Base-by-base conservation (phyloP, 2,113 vertebrate species). In the Taxidea taxus region DNA sequence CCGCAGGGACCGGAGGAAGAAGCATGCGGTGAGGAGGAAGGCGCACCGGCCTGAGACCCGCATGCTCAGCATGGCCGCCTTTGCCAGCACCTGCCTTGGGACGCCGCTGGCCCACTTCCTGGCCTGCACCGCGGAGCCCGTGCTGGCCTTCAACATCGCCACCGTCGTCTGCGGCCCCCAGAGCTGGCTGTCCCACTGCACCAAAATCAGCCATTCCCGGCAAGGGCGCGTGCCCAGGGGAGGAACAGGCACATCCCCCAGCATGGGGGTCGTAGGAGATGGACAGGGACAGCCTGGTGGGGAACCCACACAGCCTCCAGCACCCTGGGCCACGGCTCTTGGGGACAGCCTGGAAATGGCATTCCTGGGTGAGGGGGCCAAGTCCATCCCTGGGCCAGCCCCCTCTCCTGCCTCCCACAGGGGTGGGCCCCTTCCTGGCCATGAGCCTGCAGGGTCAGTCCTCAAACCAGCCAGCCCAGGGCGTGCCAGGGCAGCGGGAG, bases 141-240 rank as follows among this genome's bases (percentile, higher is more conserved):
- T 96, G 34, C 98, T 97, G 4, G 97, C 88, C 93, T 90, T 98
- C 96, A 97, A 95, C 92, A 87, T 99, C 0, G 98, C 98, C 95
- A 98, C 98, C 0, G 34, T 98, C n/a, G 97, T 98, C 27, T 98
- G 98, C 0, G 92, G 97, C 72, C 98, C 98, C 54, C 97, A 93
- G 90, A 98, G 98, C 90, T 99, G 99, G 99, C 70, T 92, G 0
- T 98, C 98, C 85, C 98, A 97, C 56, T 96, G 97, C 0, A 3
- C 97, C 0, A 91, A 54, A 4, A 7, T 68, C 0, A 92, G 93
- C 82, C 97, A 92, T 47, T 42, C 83, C 37, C 93, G 95, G 0
- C 29, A 81, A 58, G 75, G 75, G 7, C 80, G 11, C 0, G 34
- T 5, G 72, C 44, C 92, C 14, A 9, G 34, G 29, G 51, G 56